These are phyloP conservation scores for Melanostigma gelatinosum DNA, from an alignment of 2,113 vertebrate genomes.

Conservation along the genomic window DNA sequence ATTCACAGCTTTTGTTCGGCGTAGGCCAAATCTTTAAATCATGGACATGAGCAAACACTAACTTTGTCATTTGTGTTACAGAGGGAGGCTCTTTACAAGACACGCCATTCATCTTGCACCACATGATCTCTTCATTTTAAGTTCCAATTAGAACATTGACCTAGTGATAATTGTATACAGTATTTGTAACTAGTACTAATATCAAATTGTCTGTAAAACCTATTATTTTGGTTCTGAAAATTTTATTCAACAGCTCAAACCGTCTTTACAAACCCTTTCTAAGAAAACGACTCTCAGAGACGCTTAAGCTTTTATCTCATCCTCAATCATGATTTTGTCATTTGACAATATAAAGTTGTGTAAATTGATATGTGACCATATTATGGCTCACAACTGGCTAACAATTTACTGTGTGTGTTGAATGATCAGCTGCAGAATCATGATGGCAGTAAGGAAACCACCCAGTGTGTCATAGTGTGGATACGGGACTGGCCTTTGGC, in stretches of 20 bases:
- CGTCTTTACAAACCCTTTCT: not conserved
- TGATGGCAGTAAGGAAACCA: slow-evolving; percentile 14
- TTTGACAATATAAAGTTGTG: not conserved
- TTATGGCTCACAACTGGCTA: not conserved
- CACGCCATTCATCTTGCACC: not conserved
- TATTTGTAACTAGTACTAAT: not conserved
- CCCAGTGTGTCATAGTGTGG: not conserved
- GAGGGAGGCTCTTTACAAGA: not conserved
- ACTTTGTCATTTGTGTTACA: not conserved
- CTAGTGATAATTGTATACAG: not conserved
- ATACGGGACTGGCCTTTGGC: slow-evolving; percentile 45
- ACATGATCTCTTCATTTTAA: not conserved
- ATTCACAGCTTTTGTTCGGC: not conserved
- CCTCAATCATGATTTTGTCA: not conserved
- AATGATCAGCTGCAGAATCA: slow-evolving; percentile 38
- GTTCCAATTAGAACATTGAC: not conserved
- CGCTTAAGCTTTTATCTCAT: not conserved
- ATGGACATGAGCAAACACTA: not conserved
- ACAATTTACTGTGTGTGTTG: slow-evolving; percentile 10
- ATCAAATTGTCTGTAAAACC: not conserved
- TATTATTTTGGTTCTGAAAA: not conserved
- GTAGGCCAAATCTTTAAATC: slow-evolving; percentile 30
- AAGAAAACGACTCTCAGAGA: not conserved
- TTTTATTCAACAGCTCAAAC: not conserved
- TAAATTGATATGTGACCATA: not conserved